These are phyloP conservation scores for Anthoscopus minutus DNA, from an alignment of 2,113 vertebrate genomes.

Conservation along the genomic window DNA sequence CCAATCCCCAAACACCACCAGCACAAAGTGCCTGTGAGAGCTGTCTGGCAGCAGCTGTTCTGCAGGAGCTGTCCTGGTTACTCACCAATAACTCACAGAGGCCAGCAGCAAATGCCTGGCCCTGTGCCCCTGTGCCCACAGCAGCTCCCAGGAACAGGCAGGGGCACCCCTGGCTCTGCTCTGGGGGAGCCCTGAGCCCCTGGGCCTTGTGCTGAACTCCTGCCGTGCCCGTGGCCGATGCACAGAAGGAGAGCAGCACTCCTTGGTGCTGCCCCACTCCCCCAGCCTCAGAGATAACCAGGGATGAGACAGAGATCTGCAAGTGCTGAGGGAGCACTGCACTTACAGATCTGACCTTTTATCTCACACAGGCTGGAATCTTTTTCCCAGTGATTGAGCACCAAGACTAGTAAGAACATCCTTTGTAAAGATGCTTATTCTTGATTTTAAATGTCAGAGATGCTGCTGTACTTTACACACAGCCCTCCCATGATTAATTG, in stretches of 20 bases:
- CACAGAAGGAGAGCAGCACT: background rate
- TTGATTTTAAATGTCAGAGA: background rate
- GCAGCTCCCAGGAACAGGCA: background rate
- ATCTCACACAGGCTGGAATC: background rate
- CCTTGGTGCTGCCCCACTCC: background rate
- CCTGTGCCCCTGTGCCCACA: background rate
- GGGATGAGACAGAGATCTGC: background rate
- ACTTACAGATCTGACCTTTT: background rate
- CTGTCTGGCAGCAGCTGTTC: background rate
- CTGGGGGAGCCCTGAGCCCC: background rate
- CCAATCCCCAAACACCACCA: background rate
- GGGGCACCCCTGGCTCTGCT: background rate
- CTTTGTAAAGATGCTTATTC: background rate
- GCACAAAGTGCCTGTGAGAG: background rate
- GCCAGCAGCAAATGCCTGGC: background rate
- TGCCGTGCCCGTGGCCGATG: too few species aligned
- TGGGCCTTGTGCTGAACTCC: too few species aligned
- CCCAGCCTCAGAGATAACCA: background rate
- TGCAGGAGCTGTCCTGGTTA: background rate
- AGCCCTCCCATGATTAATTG: background rate
- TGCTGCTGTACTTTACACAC: background rate
- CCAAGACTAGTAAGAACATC: background rate
- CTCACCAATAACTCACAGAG: background rate
- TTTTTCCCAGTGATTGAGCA: background rate
- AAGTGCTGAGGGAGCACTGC: background rate